Evolutionary conservation across 1,140 invertebrate species (phyloP).

Genomic region (Procambarus clarkii): DNA sequence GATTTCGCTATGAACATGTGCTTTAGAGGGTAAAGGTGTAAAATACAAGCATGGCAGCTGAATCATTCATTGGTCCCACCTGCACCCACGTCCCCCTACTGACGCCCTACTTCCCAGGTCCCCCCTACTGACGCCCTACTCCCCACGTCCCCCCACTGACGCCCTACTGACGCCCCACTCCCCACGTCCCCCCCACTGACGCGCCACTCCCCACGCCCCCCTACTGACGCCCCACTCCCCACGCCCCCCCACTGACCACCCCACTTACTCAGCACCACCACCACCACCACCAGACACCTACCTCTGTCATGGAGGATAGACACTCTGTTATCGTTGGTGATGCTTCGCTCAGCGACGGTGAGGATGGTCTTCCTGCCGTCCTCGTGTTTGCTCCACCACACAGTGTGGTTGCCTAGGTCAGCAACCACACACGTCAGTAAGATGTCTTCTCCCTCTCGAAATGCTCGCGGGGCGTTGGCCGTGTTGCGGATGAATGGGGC

Average conservation of each 20-base stretch:
- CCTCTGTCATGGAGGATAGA: constrained; percentile 83
- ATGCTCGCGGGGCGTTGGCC: constrained; percentile 61
- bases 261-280: neutral
- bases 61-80: no score
- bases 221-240: neutral
- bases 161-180: no score
- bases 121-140: no score
- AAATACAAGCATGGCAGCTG: no score
- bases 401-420: constrained; percentile 81
- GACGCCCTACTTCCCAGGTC: neutral
- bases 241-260: neutral
- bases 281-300: neutral
- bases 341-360: constrained; percentile 84
- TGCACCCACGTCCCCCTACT: no score
- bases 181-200: neutral
- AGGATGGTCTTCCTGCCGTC: constrained; percentile 78
- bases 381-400: constrained; percentile 84
- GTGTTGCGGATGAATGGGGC: constrained; percentile 62
- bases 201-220: no score
- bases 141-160: no score
- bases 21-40: no score
- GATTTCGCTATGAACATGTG: no score
- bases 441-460: constrained; percentile 82
- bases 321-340: constrained; percentile 84
- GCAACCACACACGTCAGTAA: constrained; percentile 85